Conservation (phyloP, 2,888 invertebrate species). For the Lymantria dispar region DNA sequence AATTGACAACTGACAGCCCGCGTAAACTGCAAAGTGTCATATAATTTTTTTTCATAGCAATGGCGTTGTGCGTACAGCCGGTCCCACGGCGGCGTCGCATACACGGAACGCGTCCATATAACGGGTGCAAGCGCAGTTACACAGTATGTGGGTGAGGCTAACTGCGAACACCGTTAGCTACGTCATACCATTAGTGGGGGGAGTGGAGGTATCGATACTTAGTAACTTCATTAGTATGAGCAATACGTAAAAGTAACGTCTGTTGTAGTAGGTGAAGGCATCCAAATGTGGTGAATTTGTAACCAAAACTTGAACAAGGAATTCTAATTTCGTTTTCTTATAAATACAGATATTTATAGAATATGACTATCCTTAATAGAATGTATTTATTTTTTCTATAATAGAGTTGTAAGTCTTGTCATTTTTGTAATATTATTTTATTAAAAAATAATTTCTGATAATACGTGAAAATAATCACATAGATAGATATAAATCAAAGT, state of each 20-base stretch:
- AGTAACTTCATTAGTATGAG: constrained; percentile 6
- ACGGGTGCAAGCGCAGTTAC: constrained; percentile 73
- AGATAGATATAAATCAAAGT: no score
- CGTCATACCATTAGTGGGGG: constrained; percentile 60
- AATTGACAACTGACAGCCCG: not conserved
- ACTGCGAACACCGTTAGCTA: constrained; percentile 70
- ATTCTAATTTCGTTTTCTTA: not conserved
- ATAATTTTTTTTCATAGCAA: constrained; percentile 34
- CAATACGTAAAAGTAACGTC: not conserved
- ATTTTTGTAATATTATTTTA: no score
- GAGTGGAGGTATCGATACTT: constrained; percentile 26
- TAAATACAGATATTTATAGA: not conserved
- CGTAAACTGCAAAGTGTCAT: constrained; percentile 26
- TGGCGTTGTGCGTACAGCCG: constrained; percentile 36
- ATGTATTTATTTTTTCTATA: no score
- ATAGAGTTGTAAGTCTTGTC: no score
- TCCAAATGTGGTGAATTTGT: constrained; percentile 5
- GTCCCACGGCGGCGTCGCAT: constrained; percentile 52
- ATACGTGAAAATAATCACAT: no score
- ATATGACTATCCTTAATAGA: no score
- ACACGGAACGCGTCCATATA: constrained; percentile 69
- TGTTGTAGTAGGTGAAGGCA: constrained; percentile 1
- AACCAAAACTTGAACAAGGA: not conserved
- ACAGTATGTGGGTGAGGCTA: constrained; percentile 78
- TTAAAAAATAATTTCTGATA: no score